Percentiles rank a stretch among this genome's conserved stretches.
Conservation (phyloP, 2,113 vertebrate species). For the Elephas maximus region DNA sequence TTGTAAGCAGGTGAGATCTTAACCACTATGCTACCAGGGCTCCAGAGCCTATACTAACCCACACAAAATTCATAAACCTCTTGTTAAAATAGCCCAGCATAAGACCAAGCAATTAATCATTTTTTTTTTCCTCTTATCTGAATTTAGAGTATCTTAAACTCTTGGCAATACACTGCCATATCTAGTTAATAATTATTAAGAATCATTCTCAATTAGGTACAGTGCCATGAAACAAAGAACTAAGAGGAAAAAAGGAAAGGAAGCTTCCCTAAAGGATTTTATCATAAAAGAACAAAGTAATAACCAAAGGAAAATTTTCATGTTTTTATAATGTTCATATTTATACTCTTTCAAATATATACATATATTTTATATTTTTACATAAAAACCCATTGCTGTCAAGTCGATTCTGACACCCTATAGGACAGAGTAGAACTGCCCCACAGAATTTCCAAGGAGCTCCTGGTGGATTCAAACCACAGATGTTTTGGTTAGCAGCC, state of each 20-base stretch:
- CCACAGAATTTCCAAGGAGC: too few species aligned
- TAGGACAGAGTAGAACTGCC: too few species aligned
- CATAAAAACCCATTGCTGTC: background rate
- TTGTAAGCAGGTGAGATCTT: too few species aligned
- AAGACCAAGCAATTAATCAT: background rate
- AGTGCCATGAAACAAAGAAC: background rate
- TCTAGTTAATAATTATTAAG: constrained; percentile 60
- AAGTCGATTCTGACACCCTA: too few species aligned
- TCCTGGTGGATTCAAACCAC: too few species aligned
- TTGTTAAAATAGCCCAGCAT: constrained; percentile 1
- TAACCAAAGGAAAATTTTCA: background rate
- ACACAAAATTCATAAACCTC: constrained; percentile 2
- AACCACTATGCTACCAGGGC: too few species aligned
- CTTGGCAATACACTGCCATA: background rate
- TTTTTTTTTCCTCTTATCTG: background rate
- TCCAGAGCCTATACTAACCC: background rate
- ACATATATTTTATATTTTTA: background rate
- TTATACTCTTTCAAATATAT: background rate
- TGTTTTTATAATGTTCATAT: background rate
- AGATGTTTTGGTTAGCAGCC: too few species aligned
- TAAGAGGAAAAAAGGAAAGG: background rate
- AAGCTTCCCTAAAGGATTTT: background rate
- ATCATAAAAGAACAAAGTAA: background rate
- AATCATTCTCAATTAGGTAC: background rate
- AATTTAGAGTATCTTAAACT: background rate